Conservation (phyloP, 2,113 vertebrate species). For the Formicarius rufipectus region DNA sequence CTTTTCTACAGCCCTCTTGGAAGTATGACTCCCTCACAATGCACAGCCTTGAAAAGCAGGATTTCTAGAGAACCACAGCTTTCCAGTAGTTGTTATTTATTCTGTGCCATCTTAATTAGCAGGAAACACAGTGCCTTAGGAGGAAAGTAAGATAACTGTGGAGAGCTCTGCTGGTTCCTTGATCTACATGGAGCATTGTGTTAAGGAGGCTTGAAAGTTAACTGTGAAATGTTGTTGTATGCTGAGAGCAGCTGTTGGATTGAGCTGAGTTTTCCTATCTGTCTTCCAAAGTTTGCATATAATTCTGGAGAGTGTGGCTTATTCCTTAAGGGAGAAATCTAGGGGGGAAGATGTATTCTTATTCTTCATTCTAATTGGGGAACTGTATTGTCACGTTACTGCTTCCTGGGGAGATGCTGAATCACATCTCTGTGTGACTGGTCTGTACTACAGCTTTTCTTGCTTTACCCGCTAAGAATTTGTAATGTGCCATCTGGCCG, state of each 20-base stretch:
- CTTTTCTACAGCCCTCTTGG: not conserved
- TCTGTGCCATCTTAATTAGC: not conserved
- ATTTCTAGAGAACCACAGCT: not conserved
- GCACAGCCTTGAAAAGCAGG: not conserved
- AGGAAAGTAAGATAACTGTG: not conserved
- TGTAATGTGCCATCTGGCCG: not conserved
- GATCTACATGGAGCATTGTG: not conserved
- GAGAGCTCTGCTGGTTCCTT: not conserved
- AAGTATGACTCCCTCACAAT: not conserved
- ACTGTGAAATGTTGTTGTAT: not conserved
- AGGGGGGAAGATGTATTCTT: not conserved
- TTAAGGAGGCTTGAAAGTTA: not conserved
- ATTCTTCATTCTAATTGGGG: not conserved
- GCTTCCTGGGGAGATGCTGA: not conserved
- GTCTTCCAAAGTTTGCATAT: not conserved
- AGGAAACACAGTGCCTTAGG: slow-evolving; percentile 30
- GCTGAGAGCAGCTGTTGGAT: not conserved
- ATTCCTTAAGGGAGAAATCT: not conserved
- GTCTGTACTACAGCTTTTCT: not conserved
- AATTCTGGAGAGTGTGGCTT: not conserved
- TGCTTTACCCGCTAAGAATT: not conserved
- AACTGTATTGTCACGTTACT: not conserved
- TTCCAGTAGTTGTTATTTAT: not conserved
- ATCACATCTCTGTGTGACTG: not conserved
- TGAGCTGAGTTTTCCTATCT: not conserved